Conservation (phyloP, 2,113 vertebrate species). For the Anolis sagrei region DNA sequence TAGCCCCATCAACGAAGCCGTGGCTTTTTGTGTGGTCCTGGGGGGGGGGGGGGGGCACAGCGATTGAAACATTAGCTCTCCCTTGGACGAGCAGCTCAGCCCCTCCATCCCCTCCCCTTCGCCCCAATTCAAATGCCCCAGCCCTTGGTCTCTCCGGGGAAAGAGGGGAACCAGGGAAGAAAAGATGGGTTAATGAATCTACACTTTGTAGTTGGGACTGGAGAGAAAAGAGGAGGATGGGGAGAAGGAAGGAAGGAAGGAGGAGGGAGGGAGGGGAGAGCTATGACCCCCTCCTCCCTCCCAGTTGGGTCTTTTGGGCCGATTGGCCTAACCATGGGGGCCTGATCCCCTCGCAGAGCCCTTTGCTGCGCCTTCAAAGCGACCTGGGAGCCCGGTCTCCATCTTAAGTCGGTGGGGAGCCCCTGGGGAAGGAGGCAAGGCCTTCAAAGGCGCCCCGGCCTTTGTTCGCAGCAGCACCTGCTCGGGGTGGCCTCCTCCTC, state of each 20-base stretch:
- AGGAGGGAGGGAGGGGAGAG: conserved; percentile 68
- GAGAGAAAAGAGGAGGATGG: conserved; percentile 61
- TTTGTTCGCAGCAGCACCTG: conserved; percentile 53
- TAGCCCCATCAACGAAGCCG: conserved; percentile 72
- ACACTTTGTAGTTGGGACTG: conserved; percentile 7
- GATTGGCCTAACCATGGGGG: conserved; percentile 57
- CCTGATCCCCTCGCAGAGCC: conserved; percentile 45
- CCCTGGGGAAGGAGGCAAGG: conserved; percentile 32
- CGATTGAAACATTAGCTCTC: conserved; percentile 75
- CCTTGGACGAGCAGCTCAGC: conserved; percentile 61
- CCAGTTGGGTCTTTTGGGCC: conserved; percentile 63
- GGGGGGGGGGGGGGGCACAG: conserved; percentile 70
- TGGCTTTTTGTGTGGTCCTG: conserved; percentile 84
- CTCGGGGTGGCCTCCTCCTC: not conserved
- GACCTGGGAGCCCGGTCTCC: conserved; percentile 20
- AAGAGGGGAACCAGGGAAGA: conserved; percentile 50
- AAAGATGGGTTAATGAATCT: not conserved
- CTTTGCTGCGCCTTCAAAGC: conserved; percentile 65
- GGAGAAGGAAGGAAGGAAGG: conserved; percentile 24
- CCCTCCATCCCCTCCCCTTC: conserved; percentile 57
- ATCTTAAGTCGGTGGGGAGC: conserved; percentile 75
- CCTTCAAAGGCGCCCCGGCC: conserved; percentile 55
- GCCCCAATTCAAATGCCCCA: conserved; percentile 54
- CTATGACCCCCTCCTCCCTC: conserved; percentile 58
- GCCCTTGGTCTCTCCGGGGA: conserved; percentile 65